Base-by-base conservation (phyloP, 2,888 invertebrate genomes). In the Orthosia incerta region DNA sequence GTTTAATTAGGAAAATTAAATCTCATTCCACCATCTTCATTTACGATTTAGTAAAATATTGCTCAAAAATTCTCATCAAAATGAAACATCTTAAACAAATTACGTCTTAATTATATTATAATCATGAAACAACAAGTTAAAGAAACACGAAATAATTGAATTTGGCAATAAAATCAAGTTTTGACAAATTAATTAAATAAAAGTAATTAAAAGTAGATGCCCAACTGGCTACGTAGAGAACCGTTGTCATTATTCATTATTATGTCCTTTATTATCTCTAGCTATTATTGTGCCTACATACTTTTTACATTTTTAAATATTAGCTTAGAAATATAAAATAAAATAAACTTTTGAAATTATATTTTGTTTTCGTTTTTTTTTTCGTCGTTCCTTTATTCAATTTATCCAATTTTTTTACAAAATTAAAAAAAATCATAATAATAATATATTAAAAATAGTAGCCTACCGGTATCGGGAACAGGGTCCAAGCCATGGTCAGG, bases 1-100 rank as follows among this genome's bases (percentile, higher is more conserved):
- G 50, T 71, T 71, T 78, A 82, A 73, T 65, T 70, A 71, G 51
- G 31, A 45, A 71, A 68, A 73, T 82, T 64, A 46, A 70, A 70
- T 59, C 70, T 78, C 57, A 77, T 80, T 82, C 59, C 48, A 59
- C 56, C 23, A 55, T 65, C 50, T 12, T 65, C 20, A 23, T 65
- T 78, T 59, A 51, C 5, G 15, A 60, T 51, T 63, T 55, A 13
- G 20, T 50, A 72, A 66, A 66, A 60, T 39, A 45, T 45, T 26
- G 26, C 61, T 45, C 16, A 7, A 7, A 60, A 55, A 50, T 63
- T 80, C 48, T 74, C 48, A 4, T 46, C 13, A 45, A 51, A 56
- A 67, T 56, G 13, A 79, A 57, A 66, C 48, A 48, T 56, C 50
- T 59, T 23, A 62, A 79, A 66, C 46, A 53, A 66, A 79, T 62